Conservation (phyloP, 2,113 vertebrate genomes). For the Laticauda colubrina region DNA sequence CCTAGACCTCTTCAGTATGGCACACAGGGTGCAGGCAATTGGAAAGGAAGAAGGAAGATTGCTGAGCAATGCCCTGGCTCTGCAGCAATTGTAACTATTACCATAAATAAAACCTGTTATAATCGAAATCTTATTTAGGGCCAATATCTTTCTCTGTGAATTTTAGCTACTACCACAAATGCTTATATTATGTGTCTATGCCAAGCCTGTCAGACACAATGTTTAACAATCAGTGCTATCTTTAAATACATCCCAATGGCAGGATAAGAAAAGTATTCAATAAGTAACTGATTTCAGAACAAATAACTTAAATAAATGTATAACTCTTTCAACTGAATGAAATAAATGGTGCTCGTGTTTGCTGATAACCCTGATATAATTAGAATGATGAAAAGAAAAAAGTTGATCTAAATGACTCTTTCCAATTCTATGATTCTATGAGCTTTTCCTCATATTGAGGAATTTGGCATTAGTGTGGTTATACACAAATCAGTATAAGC, state of each 20-base stretch:
- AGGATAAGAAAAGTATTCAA: not conserved
- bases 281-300: not conserved
- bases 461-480: not conserved
- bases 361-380: not conserved
- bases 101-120: not conserved
- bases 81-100: not conserved
- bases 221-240: not conserved
- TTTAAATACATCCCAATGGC: not conserved
- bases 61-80: not conserved
- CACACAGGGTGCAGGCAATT: constrained; percentile 17
- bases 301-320: not conserved
- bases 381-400: not conserved
- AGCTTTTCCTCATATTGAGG: not conserved
- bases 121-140: not conserved
- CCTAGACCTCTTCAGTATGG: constrained; percentile 27
- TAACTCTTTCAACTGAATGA: not conserved
- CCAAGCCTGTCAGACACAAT: not conserved
- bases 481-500: not conserved
- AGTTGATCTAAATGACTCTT: not conserved
- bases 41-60: constrained; percentile 35
- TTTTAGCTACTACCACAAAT: not conserved
- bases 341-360: not conserved
- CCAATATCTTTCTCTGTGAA: not conserved
- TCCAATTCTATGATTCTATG: not conserved
- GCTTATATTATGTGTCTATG: not conserved